Conservation (phyloP, 2,888 invertebrate species). For the Saturnia pavonia region DNA sequence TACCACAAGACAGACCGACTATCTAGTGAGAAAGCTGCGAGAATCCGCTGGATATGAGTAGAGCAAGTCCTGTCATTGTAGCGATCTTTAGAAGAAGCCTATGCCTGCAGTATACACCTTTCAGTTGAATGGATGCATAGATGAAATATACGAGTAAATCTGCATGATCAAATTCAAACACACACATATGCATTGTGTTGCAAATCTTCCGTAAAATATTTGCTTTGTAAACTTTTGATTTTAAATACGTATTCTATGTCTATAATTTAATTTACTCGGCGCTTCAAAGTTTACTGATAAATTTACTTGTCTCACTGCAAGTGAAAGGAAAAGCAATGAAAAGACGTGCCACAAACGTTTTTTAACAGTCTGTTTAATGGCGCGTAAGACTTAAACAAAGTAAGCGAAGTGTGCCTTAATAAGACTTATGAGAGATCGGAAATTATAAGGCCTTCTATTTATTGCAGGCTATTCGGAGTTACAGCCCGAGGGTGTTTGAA, state of each 20-base stretch:
- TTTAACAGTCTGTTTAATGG: slow-evolving; percentile 29
- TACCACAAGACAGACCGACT: too few species aligned
- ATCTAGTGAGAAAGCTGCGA: too few species aligned
- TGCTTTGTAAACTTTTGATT: not conserved
- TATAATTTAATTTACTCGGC: not conserved
- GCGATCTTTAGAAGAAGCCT: too few species aligned
- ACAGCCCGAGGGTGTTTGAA: slow-evolving; percentile 7
- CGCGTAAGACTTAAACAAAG: slow-evolving; percentile 30
- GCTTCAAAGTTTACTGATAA: slow-evolving; percentile 43
- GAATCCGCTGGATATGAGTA: too few species aligned
- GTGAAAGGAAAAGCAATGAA: slow-evolving; percentile 48
- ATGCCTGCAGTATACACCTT: too few species aligned
- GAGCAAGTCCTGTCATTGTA: too few species aligned
- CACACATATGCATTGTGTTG: too few species aligned
- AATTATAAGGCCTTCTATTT: slow-evolving; percentile 14
- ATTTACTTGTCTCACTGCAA: slow-evolving; percentile 51
- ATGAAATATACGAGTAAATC: too few species aligned
- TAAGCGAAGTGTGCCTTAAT: slow-evolving; percentile 26
- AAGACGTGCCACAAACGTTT: slow-evolving; percentile 36
- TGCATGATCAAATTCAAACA: too few species aligned
- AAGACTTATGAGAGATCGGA: slow-evolving; percentile 17
- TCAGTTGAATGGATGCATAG: too few species aligned
- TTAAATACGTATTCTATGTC: too few species aligned
- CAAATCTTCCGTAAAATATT: not conserved
- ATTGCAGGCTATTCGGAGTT: slow-evolving; percentile 14